phyloP scores from a whole-genome alignment of 2,888 invertebrate genomes.

The Netelia fuscicornis region DNA sequence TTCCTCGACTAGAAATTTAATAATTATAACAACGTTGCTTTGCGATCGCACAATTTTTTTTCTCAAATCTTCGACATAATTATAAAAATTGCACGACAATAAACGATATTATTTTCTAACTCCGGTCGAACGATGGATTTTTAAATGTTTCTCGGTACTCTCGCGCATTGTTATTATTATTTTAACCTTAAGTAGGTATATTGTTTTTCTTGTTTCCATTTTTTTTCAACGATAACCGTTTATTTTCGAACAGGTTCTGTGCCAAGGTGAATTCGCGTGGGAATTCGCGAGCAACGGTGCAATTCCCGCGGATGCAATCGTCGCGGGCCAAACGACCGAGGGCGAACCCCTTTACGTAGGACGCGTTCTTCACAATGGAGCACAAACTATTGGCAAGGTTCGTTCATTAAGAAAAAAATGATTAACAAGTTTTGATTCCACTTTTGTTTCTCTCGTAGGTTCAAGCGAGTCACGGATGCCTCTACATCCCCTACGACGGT shows the following conservation, averaged over 20 bases:
- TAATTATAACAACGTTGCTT: neutral
- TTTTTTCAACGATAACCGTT: constrained; percentile 47
- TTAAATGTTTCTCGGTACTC: constrained; percentile 1
- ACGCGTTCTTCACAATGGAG: constrained; percentile 89
- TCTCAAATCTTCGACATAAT: neutral
- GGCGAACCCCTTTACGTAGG: constrained; percentile 90
- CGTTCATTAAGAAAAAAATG: constrained; percentile 5
- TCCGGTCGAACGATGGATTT: neutral
- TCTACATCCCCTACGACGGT: constrained; percentile 86
- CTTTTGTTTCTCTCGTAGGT: constrained; percentile 74
- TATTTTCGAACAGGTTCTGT: constrained; percentile 85
- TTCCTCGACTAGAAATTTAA: neutral
- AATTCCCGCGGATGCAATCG: constrained; percentile 89
- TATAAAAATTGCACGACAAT: neutral
- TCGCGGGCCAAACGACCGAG: constrained; percentile 88
- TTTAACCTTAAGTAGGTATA: neutral
- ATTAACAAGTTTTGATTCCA: neutral
- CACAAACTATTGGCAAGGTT: constrained; percentile 90
- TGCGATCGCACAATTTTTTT: neutral
- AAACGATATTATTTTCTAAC: neutral
- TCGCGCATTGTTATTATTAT: neutral
- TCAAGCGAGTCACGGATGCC: constrained; percentile 82
- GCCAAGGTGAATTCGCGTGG: constrained; percentile 89
- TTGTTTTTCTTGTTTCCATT: constrained; percentile 37
- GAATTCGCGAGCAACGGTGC: constrained; percentile 87